Percentiles rank a stretch among this genome's conserved stretches.
Evolutionary conservation across 2,797 vertebrate genomes (phyloP).

Genomic region (Botia almorhae): DNA sequence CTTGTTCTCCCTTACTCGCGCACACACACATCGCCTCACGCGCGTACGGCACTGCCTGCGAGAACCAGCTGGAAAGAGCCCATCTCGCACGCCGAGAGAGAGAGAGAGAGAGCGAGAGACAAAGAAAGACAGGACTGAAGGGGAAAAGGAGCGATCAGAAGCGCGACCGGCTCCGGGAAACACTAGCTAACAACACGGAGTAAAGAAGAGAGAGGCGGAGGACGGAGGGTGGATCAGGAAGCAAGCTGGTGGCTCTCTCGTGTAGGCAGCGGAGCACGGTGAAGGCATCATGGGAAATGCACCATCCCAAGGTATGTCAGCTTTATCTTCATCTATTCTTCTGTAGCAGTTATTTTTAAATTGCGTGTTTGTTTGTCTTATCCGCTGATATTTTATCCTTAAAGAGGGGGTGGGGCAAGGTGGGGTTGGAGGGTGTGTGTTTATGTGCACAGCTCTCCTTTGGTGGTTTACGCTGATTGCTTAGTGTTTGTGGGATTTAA

Average conservation of each 20-base stretch:
- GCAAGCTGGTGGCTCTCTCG: constrained; percentile 71
- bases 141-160: constrained; percentile 56
- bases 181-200: constrained; percentile 65
- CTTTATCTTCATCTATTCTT: constrained; percentile 87
- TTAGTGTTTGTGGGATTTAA: constrained; percentile 20
- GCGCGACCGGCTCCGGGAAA: constrained; percentile 62
- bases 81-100: constrained; percentile 68
- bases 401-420: constrained; percentile 56
- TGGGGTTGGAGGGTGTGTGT: constrained; percentile 54
- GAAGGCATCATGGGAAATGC: constrained; percentile 94
- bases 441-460: constrained; percentile 28
- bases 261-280: constrained; percentile 76
- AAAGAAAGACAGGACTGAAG: constrained; percentile 75
- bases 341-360: constrained; percentile 85
- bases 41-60: too few species aligned
- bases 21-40: too few species aligned
- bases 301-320: constrained; percentile 99
- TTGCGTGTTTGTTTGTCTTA: constrained; percentile 55
- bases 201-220: constrained; percentile 66
- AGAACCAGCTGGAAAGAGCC: constrained; percentile 81
- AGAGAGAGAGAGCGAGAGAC: constrained; percentile 63
- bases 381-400: constrained; percentile 47
- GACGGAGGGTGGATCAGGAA: constrained; percentile 69
- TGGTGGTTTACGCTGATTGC: constrained; percentile 10
- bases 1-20: constrained; percentile 56